A percentile compares a stretch with the other conserved stretches of the same genome.
Conservation (phyloP, 2,888 invertebrate species). For the Sepioteuthis lessoniana region DNA sequence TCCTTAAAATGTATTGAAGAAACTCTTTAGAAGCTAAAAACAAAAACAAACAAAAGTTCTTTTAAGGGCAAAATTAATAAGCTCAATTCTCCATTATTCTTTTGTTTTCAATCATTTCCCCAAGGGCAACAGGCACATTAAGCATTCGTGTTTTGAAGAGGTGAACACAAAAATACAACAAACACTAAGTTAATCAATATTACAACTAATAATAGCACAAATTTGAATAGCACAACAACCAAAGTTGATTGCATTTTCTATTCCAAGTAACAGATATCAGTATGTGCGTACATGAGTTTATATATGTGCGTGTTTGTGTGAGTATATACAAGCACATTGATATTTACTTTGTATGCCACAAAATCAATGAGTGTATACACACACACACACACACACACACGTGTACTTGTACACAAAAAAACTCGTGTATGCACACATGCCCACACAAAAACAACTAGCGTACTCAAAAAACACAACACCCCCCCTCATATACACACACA, state of each 20-base stretch:
- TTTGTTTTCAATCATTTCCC: conserved; percentile 20
- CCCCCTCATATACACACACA: too few relatives aligned
- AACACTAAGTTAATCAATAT: neutral
- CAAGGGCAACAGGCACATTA: neutral
- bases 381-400: neutral
- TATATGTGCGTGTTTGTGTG: too few relatives aligned
- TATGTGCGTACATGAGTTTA: too few relatives aligned
- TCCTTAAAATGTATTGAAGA: neutral
- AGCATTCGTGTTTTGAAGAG: neutral
- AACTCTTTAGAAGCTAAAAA: neutral
- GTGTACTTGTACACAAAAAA: neutral
- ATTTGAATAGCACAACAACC: too few relatives aligned
- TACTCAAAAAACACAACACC: too few relatives aligned
- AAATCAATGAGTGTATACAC: neutral
- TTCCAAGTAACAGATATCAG: too few relatives aligned
- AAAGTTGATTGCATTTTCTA: too few relatives aligned
- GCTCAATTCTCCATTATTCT: neutral
- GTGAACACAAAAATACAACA: neutral
- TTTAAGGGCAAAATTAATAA: neutral
- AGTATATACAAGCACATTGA: too few relatives aligned
- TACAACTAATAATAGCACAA: neutral
- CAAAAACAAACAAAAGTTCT: neutral
- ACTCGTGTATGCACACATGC: neutral
- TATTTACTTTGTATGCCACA: too few relatives aligned
- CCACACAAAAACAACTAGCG: neutral